Percentiles rank a stretch among this genome's conserved stretches.
phyloP scores from a whole-genome alignment of 2,888 invertebrate genomes.

The Monopis laevigella region DNA sequence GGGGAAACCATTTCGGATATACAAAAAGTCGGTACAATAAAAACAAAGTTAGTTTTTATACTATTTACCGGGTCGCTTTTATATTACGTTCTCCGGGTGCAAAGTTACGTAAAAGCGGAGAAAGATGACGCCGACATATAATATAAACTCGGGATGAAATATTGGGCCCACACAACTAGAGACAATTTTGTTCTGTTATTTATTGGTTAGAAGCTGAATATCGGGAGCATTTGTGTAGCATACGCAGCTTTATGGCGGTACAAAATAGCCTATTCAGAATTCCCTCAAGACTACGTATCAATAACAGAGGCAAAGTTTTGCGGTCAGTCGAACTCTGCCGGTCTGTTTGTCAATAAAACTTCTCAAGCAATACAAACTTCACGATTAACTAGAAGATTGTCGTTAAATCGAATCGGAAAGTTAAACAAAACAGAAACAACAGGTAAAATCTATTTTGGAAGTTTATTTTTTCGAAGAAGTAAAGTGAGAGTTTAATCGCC shows the following conservation, averaged over 20 bases:
- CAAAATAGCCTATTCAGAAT: slow-evolving; percentile 15
- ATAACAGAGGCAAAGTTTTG: slow-evolving; percentile 47
- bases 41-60: slow-evolving; percentile 32
- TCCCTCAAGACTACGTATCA: slow-evolving; percentile 37
- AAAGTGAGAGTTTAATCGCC: slow-evolving; percentile 5
- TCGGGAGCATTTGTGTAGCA: slow-evolving; percentile 34
- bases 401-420: too few species aligned
- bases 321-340: slow-evolving; percentile 45
- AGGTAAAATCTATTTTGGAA: too few species aligned
- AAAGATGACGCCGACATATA: slow-evolving; percentile 32
- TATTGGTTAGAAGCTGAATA: slow-evolving; percentile 36
- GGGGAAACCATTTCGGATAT: slow-evolving; percentile 13
- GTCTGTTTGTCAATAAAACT: slow-evolving; percentile 54
- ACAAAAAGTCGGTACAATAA: slow-evolving; percentile 22
- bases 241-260: slow-evolving; percentile 36
- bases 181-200: slow-evolving; percentile 43
- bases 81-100: slow-evolving; percentile 31
- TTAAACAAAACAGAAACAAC: too few species aligned
- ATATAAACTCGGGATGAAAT: slow-evolving; percentile 41
- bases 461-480: too few species aligned
- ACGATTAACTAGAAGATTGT: too few species aligned
- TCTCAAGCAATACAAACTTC: slow-evolving; percentile 38
- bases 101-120: slow-evolving; percentile 37
- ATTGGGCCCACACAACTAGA: slow-evolving; percentile 34
- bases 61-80: slow-evolving; percentile 28